Evolutionary conservation across 2,888 invertebrate species (phyloP).

Genomic region (Schrankia costaestrigalis): DNA sequence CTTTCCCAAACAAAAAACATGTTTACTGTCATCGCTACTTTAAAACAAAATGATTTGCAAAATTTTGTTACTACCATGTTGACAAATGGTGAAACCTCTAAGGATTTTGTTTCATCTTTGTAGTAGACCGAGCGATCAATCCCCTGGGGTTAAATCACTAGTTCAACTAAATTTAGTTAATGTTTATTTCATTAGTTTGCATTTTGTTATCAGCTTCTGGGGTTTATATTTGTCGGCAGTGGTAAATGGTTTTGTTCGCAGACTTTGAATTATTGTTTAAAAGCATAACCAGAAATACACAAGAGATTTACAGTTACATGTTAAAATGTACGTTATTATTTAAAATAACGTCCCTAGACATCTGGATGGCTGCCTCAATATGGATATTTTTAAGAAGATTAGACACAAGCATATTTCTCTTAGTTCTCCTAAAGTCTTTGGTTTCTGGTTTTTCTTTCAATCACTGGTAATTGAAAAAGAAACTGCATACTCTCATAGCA

Average conservation of each 20-base stretch:
- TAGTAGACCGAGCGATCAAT: neutral
- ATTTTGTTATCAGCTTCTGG: conserved; percentile 34
- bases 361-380: no score
- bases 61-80: conserved; percentile 26
- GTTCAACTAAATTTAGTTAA: conserved; percentile 21
- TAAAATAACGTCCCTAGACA: no score
- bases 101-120: conserved; percentile 7
- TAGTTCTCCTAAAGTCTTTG: no score
- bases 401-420: no score
- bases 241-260: neutral
- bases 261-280: neutral
- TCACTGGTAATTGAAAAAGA: no score
- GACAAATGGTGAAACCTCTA: conserved; percentile 34
- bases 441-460: no score
- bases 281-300: neutral
- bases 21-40: conserved; percentile 29
- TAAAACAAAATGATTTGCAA: conserved; percentile 33
- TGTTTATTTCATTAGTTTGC: conserved; percentile 47
- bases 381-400: no score
- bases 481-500: no score
- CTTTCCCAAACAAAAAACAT: conserved; percentile 15
- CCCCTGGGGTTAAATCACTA: conserved; percentile 1
- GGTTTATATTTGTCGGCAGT: conserved; percentile 10
- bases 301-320: no score
- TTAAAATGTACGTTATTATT: no score